Evolutionary conservation across 2,888 invertebrate species (phyloP).

Genomic region (Coleophora deauratella): DNA sequence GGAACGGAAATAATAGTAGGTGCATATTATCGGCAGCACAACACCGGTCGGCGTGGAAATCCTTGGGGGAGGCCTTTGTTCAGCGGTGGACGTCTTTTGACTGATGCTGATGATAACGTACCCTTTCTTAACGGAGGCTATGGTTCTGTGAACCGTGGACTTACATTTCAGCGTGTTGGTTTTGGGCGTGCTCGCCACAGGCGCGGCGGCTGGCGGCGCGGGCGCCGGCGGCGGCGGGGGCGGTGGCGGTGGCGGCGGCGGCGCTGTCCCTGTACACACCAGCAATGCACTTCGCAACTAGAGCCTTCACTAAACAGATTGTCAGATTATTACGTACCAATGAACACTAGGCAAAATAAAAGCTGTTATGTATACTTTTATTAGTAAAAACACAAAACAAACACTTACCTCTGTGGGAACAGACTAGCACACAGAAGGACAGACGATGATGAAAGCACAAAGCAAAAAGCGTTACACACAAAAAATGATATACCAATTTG

Average conservation of each 20-base stretch:
- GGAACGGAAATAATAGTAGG: too few species aligned
- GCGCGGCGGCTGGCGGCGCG: constrained; percentile 34
- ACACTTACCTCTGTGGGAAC: constrained; percentile 22
- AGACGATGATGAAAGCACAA: constrained; percentile 14
- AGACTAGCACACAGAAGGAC: constrained; percentile 20
- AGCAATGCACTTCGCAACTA: neutral
- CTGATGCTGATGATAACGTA: too few species aligned
- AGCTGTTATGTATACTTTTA: neutral
- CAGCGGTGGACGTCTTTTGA: too few species aligned
- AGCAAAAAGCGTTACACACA: constrained; percentile 27
- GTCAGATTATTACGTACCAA: too few species aligned
- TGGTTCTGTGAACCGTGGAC: too few species aligned
- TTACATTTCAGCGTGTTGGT: constrained; percentile 59
- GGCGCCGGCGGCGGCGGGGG: constrained; percentile 51
- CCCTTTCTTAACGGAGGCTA: too few species aligned
- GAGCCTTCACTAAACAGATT: neutral
- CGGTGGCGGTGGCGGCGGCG: constrained; percentile 27
- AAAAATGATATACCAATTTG: too few species aligned
- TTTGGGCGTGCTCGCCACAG: constrained; percentile 34
- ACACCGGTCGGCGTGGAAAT: too few species aligned
- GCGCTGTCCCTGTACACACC: constrained; percentile 24
- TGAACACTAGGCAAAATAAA: too few species aligned
- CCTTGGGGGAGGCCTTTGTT: too few species aligned
- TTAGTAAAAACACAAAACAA: constrained; percentile 15
- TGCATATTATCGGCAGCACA: too few species aligned